Percentiles rank a stretch among this genome's conserved stretches.
Conservation (phyloP, 2,797 vertebrate genomes). For the Glyptemys insculpta region DNA sequence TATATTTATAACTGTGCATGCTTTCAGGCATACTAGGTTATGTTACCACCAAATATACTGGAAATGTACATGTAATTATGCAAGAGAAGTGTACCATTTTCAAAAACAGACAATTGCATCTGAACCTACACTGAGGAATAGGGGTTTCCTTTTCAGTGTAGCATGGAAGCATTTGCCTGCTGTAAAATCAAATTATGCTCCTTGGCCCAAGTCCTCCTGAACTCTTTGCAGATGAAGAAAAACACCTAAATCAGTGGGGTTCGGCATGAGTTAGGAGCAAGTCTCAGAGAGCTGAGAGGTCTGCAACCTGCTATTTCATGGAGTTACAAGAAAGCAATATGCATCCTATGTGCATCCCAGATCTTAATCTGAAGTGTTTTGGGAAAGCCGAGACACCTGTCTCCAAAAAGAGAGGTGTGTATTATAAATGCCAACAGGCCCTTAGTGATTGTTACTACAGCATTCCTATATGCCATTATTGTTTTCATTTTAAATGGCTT, state of each 20-base stretch:
- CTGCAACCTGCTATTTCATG: not conserved
- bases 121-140: not conserved
- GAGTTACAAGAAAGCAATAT: not conserved
- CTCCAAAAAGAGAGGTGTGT: not conserved
- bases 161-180: not conserved
- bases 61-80: rapidly evolving
- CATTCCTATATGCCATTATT: not conserved
- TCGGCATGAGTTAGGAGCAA: not conserved
- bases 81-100: rapidly evolving
- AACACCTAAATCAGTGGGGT: not conserved
- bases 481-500: not conserved
- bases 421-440: not conserved
- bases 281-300: rapidly evolving
- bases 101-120: not conserved
- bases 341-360: not conserved
- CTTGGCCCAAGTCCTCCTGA: not conserved
- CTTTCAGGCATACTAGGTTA: not conserved
- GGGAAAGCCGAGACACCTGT: not conserved
- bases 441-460: not conserved
- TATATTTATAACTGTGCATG: conserved; percentile 20
- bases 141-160: not conserved
- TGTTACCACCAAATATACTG: rapidly evolving
- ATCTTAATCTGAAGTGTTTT: not conserved
- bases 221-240: not conserved
- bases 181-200: not conserved